Base-by-base conservation (phyloP, 2,113 vertebrate species). In the Chloropsis cyanopogon region DNA sequence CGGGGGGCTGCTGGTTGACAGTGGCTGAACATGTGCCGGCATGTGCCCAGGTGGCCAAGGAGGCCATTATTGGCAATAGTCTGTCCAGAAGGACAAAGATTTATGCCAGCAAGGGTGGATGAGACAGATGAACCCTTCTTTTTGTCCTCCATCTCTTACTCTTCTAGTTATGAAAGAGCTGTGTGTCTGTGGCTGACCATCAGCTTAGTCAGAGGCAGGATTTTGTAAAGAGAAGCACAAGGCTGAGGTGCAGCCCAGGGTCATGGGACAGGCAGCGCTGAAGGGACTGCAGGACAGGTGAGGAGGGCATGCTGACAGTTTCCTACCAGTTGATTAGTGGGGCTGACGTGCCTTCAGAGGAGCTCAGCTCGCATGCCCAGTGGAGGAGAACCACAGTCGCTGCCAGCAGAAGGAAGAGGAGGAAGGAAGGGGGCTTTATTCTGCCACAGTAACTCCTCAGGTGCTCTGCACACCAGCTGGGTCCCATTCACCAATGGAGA, bases 321-420 rank as follows among this genome's bases (percentile, higher is more conserved):
- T 80, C 68, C 64, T 0, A 4, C 68, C 11, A 37, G 47, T 3
- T 73, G 93, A 86, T 96, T 75, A 84, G 91, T 88, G 69, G 71
- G 4, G 9, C 35, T 49, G 77, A 78, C 1, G 0, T 70, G 42
- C 33, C 56, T 90, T 95, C 81, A 92, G 85, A 91, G 79, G 54
- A 91, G 68, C 21, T 70, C 87, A 77, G 9, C 47, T 80, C 18
- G 66, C 4, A 2, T 89, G 83, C 65, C 83, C 53, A 23, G 49
- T 2, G 2, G 23, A 82, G 50, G 53, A 64, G 24, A 92, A 39
- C 26, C 53, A 31, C 19, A 3, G 46, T 37, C 0, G 0, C 37
- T 80, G 37, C 41, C 56, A 90, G 76, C 39, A 86, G 47, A 91
- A 86, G 72, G 72, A 95, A 82, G 21, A 66, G 46, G n/a, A 92